Evolutionary conservation across 1,140 invertebrate genomes (phyloP), one percentile per base, ranked within the genome.

Genomic region (Drosophila nigromelanica): DNA sequence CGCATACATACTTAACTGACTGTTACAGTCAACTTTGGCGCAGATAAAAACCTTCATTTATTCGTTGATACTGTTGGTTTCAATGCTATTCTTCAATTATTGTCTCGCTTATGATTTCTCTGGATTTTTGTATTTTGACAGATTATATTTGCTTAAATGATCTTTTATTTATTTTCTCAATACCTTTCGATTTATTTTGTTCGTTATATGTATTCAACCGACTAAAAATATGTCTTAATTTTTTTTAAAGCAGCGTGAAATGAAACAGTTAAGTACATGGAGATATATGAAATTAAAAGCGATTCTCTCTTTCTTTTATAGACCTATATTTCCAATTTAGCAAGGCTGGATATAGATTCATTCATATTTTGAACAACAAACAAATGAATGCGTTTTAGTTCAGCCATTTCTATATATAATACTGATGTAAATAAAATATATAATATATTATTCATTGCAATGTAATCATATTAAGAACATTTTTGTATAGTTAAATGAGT

Each of bases 91-190:
- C 18, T 15, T 56, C 61, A n/a, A 61, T 61, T 59, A 48, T 52
- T 27, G 35, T 63, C 69, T 59, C 15, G 40, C 18, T 18, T 18
- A 18, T 2, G 18, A 18, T 18, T 18, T 18, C 52, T 62, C 11
- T 37, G n/a, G 35, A 18, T 15, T 24, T 45, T 24, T 35, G n/a
- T 10, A 21, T 24, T 56, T 24, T 51, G 37, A 43, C 43, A 66
- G 58, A 47, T 66, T 68, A 69, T 83, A 83, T 83, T 83, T 83
- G 72, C 72, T 83, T 69, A 73, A 78, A 79, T 83, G 72, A 83
- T 83, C 63, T 79, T 83, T 76, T 83, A 83, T 83, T 83, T 83
- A 83, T 83, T 83, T 83, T 62, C 51, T 76, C 45, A 69, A 73
- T 73, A 80, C 47, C 72, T 79, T 71, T 58, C 73, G 79, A 81